These are phyloP conservation scores for Cosmia pyralina DNA, from an alignment of 2,888 invertebrate genomes.

Conservation along the genomic window DNA sequence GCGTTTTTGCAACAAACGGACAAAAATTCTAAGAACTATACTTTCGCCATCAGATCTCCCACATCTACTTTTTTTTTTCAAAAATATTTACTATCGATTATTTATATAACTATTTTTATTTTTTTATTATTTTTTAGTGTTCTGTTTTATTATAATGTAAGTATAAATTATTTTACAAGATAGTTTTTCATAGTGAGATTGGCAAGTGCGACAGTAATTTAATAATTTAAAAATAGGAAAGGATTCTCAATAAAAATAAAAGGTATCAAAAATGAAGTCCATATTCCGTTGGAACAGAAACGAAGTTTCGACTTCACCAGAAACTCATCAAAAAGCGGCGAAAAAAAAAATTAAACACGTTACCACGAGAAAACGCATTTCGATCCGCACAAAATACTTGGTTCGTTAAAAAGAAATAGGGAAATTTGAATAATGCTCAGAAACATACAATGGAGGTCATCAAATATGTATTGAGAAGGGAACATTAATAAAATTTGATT, in stretches of 20 bases:
- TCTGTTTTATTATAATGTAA: too few relatives aligned
- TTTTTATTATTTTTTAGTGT: too few relatives aligned
- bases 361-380: constrained; percentile 1
- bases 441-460: constrained; percentile 46
- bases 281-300: neutral
- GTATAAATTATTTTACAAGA: neutral
- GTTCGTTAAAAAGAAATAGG: neutral
- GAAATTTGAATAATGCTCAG: constrained; percentile 19
- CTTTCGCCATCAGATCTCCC: too few relatives aligned
- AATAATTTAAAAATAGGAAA: neutral
- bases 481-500: constrained; percentile 14
- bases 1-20: too few relatives aligned
- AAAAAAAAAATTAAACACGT: constrained; percentile 9
- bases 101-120: too few relatives aligned
- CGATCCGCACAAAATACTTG: constrained; percentile 3
- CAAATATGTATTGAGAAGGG: constrained; percentile 32
- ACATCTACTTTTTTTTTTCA: too few relatives aligned
- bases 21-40: too few relatives aligned
- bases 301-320: neutral
- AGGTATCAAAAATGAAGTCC: neutral
- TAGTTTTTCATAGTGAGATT: neutral
- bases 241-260: neutral
- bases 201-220: neutral
- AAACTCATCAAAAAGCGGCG: neutral
- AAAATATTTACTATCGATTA: too few relatives aligned